A percentile compares a stretch with the other conserved stretches of the same genome.
phyloP scores from a whole-genome alignment of 2,797 vertebrate species.

The Pygocentrus nattereri region DNA sequence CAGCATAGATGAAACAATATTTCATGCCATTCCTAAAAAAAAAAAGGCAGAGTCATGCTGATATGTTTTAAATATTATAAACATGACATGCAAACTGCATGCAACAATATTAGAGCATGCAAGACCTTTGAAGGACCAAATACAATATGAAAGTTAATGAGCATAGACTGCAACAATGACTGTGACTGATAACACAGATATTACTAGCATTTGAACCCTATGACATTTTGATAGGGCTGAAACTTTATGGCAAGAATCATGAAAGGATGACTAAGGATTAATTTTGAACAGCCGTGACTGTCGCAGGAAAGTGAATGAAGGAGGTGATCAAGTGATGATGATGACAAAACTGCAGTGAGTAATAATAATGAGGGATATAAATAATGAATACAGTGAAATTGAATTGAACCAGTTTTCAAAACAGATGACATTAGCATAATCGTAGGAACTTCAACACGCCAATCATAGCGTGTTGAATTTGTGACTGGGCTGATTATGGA shows the following conservation, averaged over 20 bases:
- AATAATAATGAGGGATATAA: constrained; percentile 10
- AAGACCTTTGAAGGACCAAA: constrained; percentile 12
- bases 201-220: neutral
- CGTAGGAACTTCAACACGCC: constrained; percentile 52
- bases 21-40: neutral
- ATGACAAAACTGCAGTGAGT: constrained; percentile 7
- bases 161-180: constrained; percentile 6
- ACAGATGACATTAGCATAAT: constrained; percentile 57
- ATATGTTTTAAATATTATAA: constrained; percentile 3
- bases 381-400: constrained; percentile 14
- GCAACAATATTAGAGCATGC: constrained; percentile 32
- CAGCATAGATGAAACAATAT: neutral
- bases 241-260: neutral
- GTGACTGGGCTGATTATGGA: constrained; percentile 47
- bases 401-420: constrained; percentile 13
- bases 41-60: neutral
- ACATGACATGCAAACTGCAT: constrained; percentile 20
- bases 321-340: neutral
- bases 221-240: neutral
- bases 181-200: neutral
- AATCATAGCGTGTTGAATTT: constrained; percentile 38
- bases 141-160: neutral
- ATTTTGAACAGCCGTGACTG: constrained; percentile 7
- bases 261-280: neutral
- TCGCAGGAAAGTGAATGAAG: neutral